A percentile compares a stretch with the other conserved stretches of the same genome.
Evolutionary conservation across 1,140 invertebrate genomes (phyloP).

Genomic region (Sinonovacula constricta): DNA sequence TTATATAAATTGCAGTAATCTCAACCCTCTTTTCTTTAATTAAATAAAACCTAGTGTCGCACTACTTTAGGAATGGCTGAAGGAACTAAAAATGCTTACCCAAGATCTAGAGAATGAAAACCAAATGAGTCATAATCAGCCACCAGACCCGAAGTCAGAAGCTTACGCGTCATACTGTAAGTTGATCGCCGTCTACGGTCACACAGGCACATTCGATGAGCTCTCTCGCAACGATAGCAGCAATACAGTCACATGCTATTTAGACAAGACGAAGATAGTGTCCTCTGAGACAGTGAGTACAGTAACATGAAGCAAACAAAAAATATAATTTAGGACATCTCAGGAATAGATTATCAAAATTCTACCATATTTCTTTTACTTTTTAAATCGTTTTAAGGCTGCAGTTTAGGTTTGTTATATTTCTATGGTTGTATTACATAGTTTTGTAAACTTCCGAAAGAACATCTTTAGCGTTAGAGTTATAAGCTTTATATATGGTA

Average conservation of each 20-base stretch:
- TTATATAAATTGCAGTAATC: no score
- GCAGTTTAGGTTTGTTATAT: no score
- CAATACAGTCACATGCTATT: conserved; percentile 53
- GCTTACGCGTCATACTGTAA: conserved; percentile 62
- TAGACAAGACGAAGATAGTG: conserved; percentile 55
- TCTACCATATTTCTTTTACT: no score
- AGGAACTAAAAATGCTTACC: conserved; percentile 56
- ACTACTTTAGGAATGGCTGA: conserved; percentile 62
- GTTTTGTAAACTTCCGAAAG: no score
- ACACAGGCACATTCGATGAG: conserved; percentile 53
- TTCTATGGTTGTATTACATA: no score
- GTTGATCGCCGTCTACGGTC: conserved; percentile 65
- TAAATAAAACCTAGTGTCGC: background rate
- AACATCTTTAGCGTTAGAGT: no score
- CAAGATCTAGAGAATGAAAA: conserved; percentile 53
- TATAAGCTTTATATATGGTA: no score
- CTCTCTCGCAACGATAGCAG: conserved; percentile 42
- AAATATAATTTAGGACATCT: no score
- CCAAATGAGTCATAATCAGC: conserved; percentile 54
- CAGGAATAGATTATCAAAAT: no score
- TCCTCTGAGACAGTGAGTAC: conserved; percentile 53
- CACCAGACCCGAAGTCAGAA: conserved; percentile 59
- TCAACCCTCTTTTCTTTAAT: no score
- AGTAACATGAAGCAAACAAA: no score
- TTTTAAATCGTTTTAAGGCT: no score